Conservation (phyloP, 2,797 vertebrate genomes). For the Hapalemur alaotrensis region DNA sequence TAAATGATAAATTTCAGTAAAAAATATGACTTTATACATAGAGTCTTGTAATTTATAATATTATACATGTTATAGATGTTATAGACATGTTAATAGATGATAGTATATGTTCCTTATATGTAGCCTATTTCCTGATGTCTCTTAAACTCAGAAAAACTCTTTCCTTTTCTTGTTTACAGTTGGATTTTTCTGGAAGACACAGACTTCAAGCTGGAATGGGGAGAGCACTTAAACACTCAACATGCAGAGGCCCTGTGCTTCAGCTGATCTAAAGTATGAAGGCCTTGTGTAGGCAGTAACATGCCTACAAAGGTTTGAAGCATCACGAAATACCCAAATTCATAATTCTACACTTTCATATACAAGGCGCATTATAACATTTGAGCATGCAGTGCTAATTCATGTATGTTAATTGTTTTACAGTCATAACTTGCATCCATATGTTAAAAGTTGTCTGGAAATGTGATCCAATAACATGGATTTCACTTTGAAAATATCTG, state of each 20-base stretch:
- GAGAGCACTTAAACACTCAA: not conserved
- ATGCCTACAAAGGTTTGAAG: not conserved
- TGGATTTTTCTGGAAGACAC: not conserved
- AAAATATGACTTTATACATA: not conserved
- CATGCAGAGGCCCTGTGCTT: not conserved
- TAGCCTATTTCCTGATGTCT: slow-evolving; percentile 51
- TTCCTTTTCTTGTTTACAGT: slow-evolving; percentile 40
- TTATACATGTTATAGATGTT: not conserved
- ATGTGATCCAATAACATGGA: not conserved
- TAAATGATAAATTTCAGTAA: slow-evolving; percentile 57
- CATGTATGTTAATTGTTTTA: not conserved
- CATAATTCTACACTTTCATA: not conserved
- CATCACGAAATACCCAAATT: not conserved
- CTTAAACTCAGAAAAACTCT: slow-evolving; percentile 37
- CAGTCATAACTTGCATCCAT: not conserved
- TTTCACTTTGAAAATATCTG: not conserved
- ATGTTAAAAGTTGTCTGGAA: not conserved
- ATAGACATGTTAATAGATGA: not conserved
- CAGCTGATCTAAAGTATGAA: too few species aligned
- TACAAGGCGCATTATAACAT: not conserved
- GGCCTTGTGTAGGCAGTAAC: not conserved
- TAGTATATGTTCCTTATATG: not conserved
- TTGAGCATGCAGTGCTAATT: not conserved
- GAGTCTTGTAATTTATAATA: not conserved
- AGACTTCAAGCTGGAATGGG: not conserved